Conservation (phyloP, 2,113 vertebrate genomes). For the Callithrix jacchus region DNA sequence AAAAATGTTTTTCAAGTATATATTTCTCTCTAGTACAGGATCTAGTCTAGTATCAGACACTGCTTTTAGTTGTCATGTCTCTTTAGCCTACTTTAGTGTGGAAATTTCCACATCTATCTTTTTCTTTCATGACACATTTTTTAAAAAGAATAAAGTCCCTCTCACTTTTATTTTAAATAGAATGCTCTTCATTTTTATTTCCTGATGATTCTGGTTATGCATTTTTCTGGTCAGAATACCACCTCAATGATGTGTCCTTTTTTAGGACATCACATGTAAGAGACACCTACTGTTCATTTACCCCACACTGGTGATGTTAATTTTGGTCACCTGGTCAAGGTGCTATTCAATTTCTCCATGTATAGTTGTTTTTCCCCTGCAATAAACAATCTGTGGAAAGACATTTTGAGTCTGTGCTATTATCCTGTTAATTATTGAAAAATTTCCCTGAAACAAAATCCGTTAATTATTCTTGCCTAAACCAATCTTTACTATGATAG, state of each 20-base stretch:
- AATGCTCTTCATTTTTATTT: conserved; percentile 17
- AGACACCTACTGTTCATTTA: not conserved
- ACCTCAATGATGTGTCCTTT: not conserved
- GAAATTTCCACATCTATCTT: not conserved
- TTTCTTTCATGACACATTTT: not conserved
- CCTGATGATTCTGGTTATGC: not conserved
- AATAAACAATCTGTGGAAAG: not conserved
- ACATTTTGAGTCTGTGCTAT: not conserved
- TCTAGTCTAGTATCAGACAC: not conserved
- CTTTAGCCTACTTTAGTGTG: not conserved
- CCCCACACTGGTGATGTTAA: not conserved
- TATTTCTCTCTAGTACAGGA: not conserved
- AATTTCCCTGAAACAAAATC: not conserved
- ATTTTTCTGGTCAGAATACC: not conserved
- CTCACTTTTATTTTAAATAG: not conserved
- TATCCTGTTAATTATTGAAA: not conserved
- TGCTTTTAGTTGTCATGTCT: not conserved
- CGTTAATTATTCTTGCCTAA: conserved; percentile 9
- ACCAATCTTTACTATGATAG: not conserved
- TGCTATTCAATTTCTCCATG: not conserved
- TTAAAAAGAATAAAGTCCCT: not conserved
- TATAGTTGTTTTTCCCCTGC: not conserved
- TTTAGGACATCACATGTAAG: not conserved
- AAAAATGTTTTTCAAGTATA: not conserved
- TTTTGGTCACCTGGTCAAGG: not conserved